phyloP scores from a whole-genome alignment of 2,113 vertebrate species.

The Morone chrysops region DNA sequence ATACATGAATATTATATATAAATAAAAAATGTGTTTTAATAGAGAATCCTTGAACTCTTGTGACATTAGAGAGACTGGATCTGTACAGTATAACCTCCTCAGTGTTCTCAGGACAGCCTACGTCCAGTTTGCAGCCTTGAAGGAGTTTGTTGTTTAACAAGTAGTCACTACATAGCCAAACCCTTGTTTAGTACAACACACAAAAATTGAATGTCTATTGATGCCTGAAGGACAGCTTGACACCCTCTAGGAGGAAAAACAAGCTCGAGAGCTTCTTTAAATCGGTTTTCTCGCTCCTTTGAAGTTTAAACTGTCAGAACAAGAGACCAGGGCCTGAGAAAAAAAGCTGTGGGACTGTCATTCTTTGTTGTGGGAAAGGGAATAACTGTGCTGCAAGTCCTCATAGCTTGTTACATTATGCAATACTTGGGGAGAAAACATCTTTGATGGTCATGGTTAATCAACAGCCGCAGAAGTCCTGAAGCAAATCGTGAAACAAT shows the following conservation, averaged over 20 bases:
- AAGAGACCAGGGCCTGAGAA: slow-evolving; percentile 37
- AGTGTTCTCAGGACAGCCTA: slow-evolving; percentile 30
- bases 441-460: slow-evolving; percentile 66
- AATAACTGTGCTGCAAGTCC: slow-evolving; percentile 35
- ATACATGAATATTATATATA: slow-evolving; percentile 7
- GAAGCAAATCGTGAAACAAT: slow-evolving; percentile 43
- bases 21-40: background rate
- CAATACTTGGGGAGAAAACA: slow-evolving; percentile 36
- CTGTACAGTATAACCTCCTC: background rate
- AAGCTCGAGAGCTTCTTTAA: slow-evolving; percentile 59
- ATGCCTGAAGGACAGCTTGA: slow-evolving; percentile 77
- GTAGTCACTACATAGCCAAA: slow-evolving; percentile 57
- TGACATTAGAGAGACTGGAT: background rate
- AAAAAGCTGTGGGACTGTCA: slow-evolving; percentile 52
- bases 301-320: slow-evolving; percentile 71
- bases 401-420: slow-evolving; percentile 49
- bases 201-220: slow-evolving; percentile 65
- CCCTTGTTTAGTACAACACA: slow-evolving; percentile 54
- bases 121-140: slow-evolving; percentile 31
- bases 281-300: slow-evolving; percentile 65
- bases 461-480: slow-evolving; percentile 50
- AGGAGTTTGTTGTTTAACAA: slow-evolving; percentile 61
- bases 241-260: slow-evolving; percentile 58
- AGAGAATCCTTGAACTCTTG: too few species aligned
- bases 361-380: slow-evolving; percentile 43